Conservation (phyloP, 2,113 vertebrate species). For the Cervus canadensis region DNA sequence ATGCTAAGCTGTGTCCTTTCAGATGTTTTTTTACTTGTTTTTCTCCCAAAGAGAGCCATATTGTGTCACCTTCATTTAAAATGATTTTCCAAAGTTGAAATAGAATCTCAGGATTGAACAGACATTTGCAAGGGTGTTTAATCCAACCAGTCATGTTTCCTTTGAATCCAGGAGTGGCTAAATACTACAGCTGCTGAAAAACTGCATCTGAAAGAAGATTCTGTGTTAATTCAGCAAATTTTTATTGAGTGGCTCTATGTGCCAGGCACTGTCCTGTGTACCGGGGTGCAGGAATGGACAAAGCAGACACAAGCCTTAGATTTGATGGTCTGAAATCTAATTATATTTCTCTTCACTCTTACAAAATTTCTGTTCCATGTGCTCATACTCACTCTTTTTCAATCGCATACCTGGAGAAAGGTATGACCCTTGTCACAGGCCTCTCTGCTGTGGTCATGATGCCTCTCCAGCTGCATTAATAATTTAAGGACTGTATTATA, state of each 20-base stretch:
- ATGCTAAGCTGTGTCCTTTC: not conserved
- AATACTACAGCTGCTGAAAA: constrained; percentile 7
- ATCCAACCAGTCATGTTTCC: constrained; percentile 17
- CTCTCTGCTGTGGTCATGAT: not conserved
- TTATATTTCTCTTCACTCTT: not conserved
- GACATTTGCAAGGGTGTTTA: not conserved
- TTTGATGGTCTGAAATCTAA: constrained; percentile 28
- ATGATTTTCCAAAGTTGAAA: not conserved
- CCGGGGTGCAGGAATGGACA: not conserved
- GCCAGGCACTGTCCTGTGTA: not conserved
- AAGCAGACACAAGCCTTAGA: not conserved
- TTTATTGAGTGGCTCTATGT: not conserved
- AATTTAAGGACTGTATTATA: constrained; percentile 34
- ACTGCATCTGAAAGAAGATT: constrained; percentile 36
- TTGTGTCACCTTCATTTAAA: constrained; percentile 28
- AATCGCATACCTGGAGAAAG: constrained; percentile 1
- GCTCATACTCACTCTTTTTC: constrained; percentile 24
- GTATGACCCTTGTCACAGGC: constrained; percentile 18
- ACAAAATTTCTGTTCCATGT: not conserved
- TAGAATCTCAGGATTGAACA: constrained; percentile 7
- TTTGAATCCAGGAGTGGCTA: not conserved
- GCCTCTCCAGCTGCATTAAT: constrained; percentile 13
- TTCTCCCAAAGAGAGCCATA: not conserved
- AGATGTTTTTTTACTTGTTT: not conserved
- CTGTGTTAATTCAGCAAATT: constrained; percentile 43